Evolutionary conservation across 2,888 invertebrate genomes (phyloP).

Genomic region (Mimachlamys varia): DNA sequence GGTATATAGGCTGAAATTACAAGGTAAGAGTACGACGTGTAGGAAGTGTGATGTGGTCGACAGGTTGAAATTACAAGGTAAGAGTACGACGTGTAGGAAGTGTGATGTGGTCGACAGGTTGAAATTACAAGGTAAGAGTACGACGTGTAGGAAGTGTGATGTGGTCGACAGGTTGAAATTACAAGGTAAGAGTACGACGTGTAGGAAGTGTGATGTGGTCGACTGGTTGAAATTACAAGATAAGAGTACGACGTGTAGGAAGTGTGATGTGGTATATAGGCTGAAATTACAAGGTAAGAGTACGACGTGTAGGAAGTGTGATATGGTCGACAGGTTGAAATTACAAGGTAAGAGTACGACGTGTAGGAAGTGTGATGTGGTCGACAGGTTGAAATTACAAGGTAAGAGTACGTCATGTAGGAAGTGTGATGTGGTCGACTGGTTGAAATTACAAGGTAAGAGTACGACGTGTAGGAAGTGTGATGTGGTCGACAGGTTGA

Average conservation of each 20-base stretch:
- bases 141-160: not conserved
- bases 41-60: not conserved
- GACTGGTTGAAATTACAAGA: not conserved
- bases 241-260: not conserved
- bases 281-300: not conserved
- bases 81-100: not conserved
- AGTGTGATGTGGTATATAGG: not conserved
- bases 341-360: not conserved
- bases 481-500: no score
- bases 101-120: not conserved
- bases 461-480: not conserved
- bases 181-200: not conserved
- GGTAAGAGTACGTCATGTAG: not conserved
- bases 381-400: not conserved
- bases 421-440: not conserved
- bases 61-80: not conserved
- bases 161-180: no score
- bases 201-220: not conserved
- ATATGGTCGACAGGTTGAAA: no score
- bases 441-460: not conserved
- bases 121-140: not conserved
- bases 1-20: not conserved
- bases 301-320: not conserved
- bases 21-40: not conserved
- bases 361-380: not conserved